Base-by-base conservation (phyloP, 2,113 vertebrate genomes). In the Hucho hucho region DNA sequence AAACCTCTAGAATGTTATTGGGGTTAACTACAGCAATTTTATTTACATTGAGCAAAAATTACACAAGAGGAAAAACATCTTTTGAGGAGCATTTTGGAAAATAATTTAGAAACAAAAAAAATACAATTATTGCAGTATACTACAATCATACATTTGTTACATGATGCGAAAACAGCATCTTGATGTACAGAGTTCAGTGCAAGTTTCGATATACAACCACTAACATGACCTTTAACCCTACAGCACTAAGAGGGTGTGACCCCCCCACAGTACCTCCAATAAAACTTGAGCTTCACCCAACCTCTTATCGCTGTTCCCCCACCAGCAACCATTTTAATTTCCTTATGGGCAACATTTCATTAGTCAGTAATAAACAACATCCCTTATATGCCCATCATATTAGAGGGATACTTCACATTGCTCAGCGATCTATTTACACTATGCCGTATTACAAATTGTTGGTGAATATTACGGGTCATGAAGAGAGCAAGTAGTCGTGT, bases 141-240 rank as follows among this genome's bases (percentile, higher is more conserved):
- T 96, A 97, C 96, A 97, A 96, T 96, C 94, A 93, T 95, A 94
- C 92, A 92, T 94, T 95, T 91, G 89, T 94, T 94, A 95, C 82
- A 93, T 93, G 95, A 95, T 96, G 96, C 96, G 93, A 94, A 95
- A 95, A 94, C 95, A 96, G 93, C 96, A 96, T 94, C 86, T 90
- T 83, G 81, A 90, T 95, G 94, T 95, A 95, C 92, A 95, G 93
- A 94, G 92, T 95, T 98, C 97, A 98, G 97, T 98, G 97, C 97
- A 98, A 97, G 95, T 96, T 95, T 94, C 93, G 91, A 91, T 84
- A 65, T 85, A 81, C 49, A 53, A 53, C 85, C 89, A 92, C 93
- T 91, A 43, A 43, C 83, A 76, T 24, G 69, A 87, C 77, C 81
- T 75, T 72, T 28, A 58, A 64, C 63, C 63, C 24, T 28, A 53